Base-by-base conservation (phyloP, 1,140 invertebrate species). In the Penaeus vannamei region DNA sequence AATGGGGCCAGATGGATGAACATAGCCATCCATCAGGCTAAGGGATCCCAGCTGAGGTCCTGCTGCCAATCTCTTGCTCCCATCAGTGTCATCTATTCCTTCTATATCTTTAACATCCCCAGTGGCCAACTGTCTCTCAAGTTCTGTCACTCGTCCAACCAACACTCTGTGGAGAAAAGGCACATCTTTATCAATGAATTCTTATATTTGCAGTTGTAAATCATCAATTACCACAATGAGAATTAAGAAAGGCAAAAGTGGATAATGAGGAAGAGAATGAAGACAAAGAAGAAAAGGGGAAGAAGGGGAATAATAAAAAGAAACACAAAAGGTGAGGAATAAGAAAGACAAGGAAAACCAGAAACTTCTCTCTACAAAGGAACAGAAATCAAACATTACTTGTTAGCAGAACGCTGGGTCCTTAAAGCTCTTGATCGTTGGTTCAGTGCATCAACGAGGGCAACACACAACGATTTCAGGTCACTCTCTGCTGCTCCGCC, bases 351-450 rank as follows among this genome's bases (percentile, higher is more conserved):
- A 19, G 4, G 53, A 26, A 66, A 12, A n/a, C 0, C n/a, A 5
- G 5, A 64, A 84, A 32, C 10, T 0, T 64, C 22, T n/a, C 26
- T 32, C 2, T 61, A 62, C 10, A 17, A 84, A 29, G 12, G n/a
- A 64, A 29, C 0, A 61, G 2, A 17, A 32, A 62, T 19, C 29
- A 64, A 20, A 62, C 85, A 81, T 85, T 42, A 90, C 90, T 87
- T 90, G 86, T 90, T 90, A 17, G 90, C 90, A 17, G 82, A 84
- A 7, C 85, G 85, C 42, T 90, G 90, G 10, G 90, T 90, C 32
- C 85, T 61, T 4, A 90, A 42, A 3, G 85, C 85, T 22, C 90
- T 42, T n/a, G 86, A 90, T 0, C 85, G 85, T 59, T 90, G 90
- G 76, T 85, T 87, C 10, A 90, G 82, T 23, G 90, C 85, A 81